Conservation (phyloP, 2,888 invertebrate species). For the Ichneumoninae sp. region DNA sequence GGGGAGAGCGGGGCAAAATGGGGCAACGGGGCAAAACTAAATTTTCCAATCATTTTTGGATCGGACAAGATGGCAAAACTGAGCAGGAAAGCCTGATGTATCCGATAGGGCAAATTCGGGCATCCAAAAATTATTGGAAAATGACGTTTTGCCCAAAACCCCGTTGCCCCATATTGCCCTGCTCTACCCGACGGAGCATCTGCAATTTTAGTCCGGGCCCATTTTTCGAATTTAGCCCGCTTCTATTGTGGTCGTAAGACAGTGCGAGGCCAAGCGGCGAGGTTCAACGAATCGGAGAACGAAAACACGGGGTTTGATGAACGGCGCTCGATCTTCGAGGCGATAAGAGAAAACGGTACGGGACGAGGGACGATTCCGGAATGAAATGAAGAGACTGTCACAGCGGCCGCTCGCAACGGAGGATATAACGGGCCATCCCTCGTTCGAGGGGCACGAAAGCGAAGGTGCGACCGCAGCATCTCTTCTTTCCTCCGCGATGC, state of each 20-base stretch:
- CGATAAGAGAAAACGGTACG: constrained; percentile 52
- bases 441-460: constrained; percentile 39
- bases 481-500: constrained; percentile 47
- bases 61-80: no score
- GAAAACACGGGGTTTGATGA: constrained; percentile 57
- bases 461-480: constrained; percentile 46
- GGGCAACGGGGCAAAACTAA: no score
- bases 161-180: no score
- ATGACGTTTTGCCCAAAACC: no score
- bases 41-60: no score
- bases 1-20: no score
- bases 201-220: neutral
- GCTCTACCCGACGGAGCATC: neutral
- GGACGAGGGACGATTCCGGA: constrained; percentile 49
- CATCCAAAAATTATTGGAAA: no score
- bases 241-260: neutral
- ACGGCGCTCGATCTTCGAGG: constrained; percentile 59
- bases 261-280: neutral
- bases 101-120: no score
- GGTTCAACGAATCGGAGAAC: constrained; percentile 6
- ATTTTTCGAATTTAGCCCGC: neutral
- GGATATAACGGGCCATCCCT: constrained; percentile 62
- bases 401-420: constrained; percentile 35
- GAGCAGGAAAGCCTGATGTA: no score
- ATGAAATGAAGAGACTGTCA: constrained; percentile 51